Conservation (phyloP, 1,140 invertebrate species). For the Drosophila mayri region DNA sequence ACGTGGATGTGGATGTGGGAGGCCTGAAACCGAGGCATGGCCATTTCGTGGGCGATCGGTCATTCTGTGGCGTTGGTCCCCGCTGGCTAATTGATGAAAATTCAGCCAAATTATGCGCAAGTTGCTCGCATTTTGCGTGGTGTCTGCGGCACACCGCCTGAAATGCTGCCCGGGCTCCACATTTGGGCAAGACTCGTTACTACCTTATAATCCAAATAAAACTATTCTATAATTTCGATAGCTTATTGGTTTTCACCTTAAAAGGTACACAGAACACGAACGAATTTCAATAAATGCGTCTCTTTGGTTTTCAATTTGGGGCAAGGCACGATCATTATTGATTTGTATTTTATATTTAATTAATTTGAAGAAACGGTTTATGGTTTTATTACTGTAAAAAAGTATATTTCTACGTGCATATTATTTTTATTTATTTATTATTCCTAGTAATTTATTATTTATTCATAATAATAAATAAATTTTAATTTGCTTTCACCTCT, state of each 20-base stretch:
- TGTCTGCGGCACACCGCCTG: conserved; percentile 10
- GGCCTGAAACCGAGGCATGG: conserved; percentile 17
- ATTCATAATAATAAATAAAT: no score
- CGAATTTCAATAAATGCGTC: background rate
- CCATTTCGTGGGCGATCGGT: conserved; percentile 36
- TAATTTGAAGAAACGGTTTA: background rate
- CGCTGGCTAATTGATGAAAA: conserved; percentile 24
- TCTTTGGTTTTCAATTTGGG: conserved; percentile 28
- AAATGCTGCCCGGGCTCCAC: conserved; percentile 3
- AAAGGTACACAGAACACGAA: conserved; percentile 8
- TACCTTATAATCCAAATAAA: conserved; percentile 11
- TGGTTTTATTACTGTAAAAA: background rate
- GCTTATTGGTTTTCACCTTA: conserved; percentile 9
- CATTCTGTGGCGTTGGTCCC: conserved; percentile 35
- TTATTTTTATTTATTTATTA: no score
- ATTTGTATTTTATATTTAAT: background rate
- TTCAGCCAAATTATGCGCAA: conserved; percentile 30
- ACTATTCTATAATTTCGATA: conserved; percentile 1
- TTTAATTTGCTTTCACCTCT: no score
- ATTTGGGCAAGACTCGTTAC: conserved; percentile 20
- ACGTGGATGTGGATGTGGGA: conserved; percentile 25
- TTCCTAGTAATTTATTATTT: no score
- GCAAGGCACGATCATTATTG: background rate
- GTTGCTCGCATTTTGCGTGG: conserved; percentile 41
- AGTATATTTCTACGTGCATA: no score